Evolutionary conservation across 1,140 invertebrate species (phyloP).

Genomic region (Lysiphlebus fabarum): DNA sequence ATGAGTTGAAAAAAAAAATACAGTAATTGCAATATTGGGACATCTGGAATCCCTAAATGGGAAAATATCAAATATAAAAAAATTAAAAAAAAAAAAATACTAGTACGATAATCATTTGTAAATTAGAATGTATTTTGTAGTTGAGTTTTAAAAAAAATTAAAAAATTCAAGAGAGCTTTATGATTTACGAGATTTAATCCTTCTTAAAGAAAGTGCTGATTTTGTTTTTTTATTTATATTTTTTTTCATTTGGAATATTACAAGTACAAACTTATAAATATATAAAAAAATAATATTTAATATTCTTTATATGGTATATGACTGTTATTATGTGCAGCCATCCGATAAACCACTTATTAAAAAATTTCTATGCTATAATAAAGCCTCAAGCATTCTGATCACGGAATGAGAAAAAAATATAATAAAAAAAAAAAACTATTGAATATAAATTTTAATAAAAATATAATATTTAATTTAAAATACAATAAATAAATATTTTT

Average conservation of each 20-base stretch:
- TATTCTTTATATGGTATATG: neutral
- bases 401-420: neutral
- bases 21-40: neutral
- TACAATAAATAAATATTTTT: too few relatives aligned
- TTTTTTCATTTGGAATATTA: too few relatives aligned
- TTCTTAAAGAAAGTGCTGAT: too few relatives aligned
- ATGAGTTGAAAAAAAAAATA: conserved; percentile 9
- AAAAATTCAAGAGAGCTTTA: neutral
- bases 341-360: conserved; percentile 15
- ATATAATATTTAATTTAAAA: too few relatives aligned
- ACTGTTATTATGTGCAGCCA: conserved; percentile 16
- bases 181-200: too few relatives aligned
- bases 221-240: too few relatives aligned
- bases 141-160: neutral
- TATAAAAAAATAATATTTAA: conserved; percentile 1
- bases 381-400: conserved; percentile 13
- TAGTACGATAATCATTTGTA: neutral
- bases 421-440: neutral
- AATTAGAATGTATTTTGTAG: too few relatives aligned
- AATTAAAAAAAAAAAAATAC: neutral
- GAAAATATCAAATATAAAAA: neutral
- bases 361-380: conserved; percentile 7
- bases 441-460: too few relatives aligned
- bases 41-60: neutral
- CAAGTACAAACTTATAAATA: neutral